Base-by-base conservation (phyloP, 2,113 vertebrate genomes). In the Pseudorhombus dupliciocellatus region DNA sequence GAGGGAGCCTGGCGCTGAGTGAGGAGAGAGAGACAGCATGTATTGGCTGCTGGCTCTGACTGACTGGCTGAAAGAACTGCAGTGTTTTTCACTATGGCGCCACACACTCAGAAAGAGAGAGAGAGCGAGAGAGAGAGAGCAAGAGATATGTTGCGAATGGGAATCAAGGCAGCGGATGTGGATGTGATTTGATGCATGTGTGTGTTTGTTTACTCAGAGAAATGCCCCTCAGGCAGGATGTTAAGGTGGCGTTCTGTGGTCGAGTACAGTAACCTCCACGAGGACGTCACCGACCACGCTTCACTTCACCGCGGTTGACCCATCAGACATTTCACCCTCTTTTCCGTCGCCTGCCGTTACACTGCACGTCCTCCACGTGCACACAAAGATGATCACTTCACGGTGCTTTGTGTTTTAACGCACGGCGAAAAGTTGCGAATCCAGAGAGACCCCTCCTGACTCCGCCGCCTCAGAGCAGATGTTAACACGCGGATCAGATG, bases 51-150 rank as follows among this genome's bases (percentile, higher is more conserved):
- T 42, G 77, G 83, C 84, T 79, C 83, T 73, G 83, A 84, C 56
- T 84, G 80, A 84, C 80, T 80, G 80, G 65, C 76, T 89, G 77
- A 58, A 73, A 75, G 75, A 88, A 77, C 88, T 87, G 87, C 89
- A 84, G 84, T 80, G 69, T 66, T 81, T 80, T 50, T 83, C 79
- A 85, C 72, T 65, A 75, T 73, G 76, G 81, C 66, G 58, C 77
- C 76, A 84, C 74, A 84, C 66, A 31, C 42, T 60, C 34, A 52
- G 31, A 73, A 57, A 74, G 61, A 64, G 70, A 50, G 54, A 62
- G 65, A 66, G 68, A 62, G 67, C 56, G 64, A 67, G 51, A 46
- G 67, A 20, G 51, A 26, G 52, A 59, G 56, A 67, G 66, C 37
- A 55, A 75, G 60, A n/a, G 59, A 57, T 25, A 57, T 66, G 61